phyloP scores from a whole-genome alignment of 2,888 invertebrate species.

The Bursaphelenchus okinawaensis region DNA sequence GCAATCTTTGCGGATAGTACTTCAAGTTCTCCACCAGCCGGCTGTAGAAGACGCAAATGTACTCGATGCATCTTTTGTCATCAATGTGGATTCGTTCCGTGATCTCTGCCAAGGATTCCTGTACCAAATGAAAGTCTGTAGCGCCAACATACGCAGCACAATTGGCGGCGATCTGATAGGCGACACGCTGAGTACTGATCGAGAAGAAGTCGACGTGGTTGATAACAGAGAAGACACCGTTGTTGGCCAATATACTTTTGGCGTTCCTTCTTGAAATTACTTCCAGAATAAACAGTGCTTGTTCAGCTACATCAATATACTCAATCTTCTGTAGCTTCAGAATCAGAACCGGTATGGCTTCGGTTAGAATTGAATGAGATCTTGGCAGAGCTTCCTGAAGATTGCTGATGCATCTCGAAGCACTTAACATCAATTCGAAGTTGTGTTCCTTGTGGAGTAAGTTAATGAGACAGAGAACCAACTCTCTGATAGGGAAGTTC shows the following conservation, averaged over 20 bases:
- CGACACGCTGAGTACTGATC: conserved; percentile 91
- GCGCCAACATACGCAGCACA: conserved; percentile 69
- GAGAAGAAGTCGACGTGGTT: conserved; percentile 95
- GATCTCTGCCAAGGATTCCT: conserved; percentile 41
- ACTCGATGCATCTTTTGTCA: conserved; percentile 95
- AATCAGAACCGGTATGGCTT: conserved; percentile 91
- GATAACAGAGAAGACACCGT: conserved; percentile 60
- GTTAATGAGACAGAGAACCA: conserved; percentile 86
- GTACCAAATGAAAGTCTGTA: conserved; percentile 72
- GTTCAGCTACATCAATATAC: conserved; percentile 99
- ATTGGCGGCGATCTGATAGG: conserved; percentile 90
- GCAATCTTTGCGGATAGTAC: conserved; percentile 78
- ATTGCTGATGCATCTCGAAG: conserved; percentile 93
- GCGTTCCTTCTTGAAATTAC: conserved; percentile 92
- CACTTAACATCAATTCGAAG: conserved; percentile 99
- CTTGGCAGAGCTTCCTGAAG: conserved; percentile 98
- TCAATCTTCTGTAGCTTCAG: conserved; percentile 80
- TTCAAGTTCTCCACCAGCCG: conserved; percentile 93
- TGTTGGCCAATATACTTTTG: conserved; percentile 87
- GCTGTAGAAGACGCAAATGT: conserved; percentile 90
- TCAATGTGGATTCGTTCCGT: conserved; percentile 42
- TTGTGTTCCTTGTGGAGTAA: conserved; percentile 93
- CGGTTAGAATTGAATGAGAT: conserved; percentile 83
- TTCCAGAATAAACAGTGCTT: conserved; percentile 90
- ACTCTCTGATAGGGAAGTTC: conserved; percentile 82